Conservation (phyloP, 2,888 invertebrate genomes). For the Tuberolachnus salignus region DNA sequence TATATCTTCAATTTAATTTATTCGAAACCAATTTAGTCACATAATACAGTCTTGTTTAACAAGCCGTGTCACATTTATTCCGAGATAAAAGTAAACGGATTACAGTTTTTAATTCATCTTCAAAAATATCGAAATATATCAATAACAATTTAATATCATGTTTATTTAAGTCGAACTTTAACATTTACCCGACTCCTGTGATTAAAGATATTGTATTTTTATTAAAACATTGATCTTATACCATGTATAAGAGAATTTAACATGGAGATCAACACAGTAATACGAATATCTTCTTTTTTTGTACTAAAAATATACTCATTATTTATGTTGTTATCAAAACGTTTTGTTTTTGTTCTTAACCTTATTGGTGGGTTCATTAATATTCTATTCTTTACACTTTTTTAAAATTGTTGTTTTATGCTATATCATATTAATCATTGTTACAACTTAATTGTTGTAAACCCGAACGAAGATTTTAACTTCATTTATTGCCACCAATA, state of each 20-base stretch:
- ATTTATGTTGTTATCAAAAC: slow-evolving; percentile 1
- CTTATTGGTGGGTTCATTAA: background rate
- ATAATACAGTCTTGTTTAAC: no score
- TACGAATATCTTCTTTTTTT: no score
- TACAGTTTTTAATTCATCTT: no score
- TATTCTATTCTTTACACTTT: background rate
- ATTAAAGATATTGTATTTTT: background rate
- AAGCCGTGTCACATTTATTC: no score
- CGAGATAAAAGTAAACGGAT: no score
- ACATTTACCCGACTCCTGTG: background rate
- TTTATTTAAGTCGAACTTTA: no score
- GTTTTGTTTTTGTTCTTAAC: slow-evolving; percentile 6
- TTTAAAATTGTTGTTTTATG: background rate
- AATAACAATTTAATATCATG: no score
- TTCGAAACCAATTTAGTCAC: no score
- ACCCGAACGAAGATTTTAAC: slow-evolving; percentile 9
- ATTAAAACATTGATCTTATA: no score
- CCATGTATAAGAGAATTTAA: slow-evolving; percentile 5
- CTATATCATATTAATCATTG: background rate
- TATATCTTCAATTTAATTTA: no score
- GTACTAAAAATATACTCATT: no score
- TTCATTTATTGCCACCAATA: slow-evolving; percentile 11
- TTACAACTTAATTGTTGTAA: slow-evolving; percentile 10
- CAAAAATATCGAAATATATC: no score
- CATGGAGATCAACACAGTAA: slow-evolving; percentile 5